These are phyloP conservation scores for Drosophila truncata DNA, from an alignment of 1,140 invertebrate species.

Conservation along the genomic window DNA sequence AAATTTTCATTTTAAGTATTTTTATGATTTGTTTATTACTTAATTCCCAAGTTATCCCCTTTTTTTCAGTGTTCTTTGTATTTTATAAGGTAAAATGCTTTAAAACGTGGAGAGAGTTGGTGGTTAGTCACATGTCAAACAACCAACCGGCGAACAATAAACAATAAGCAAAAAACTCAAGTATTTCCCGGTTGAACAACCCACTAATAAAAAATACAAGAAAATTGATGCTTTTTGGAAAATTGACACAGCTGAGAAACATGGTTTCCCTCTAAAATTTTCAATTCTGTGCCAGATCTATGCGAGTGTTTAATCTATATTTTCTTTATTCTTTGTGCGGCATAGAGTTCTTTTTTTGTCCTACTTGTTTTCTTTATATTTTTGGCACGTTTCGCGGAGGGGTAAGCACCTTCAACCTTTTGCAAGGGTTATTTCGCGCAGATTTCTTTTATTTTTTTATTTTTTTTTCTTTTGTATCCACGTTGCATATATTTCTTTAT, in stretches of 20 bases:
- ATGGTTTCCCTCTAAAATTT: constrained; percentile 20
- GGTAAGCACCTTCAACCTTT: constrained; percentile 42
- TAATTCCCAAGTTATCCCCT: neutral
- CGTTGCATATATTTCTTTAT: neutral
- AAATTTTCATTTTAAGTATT: neutral
- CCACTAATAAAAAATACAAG: neutral
- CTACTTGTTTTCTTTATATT: constrained; percentile 35
- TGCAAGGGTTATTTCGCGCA: constrained; percentile 19
- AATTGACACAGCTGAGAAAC: constrained; percentile 18
- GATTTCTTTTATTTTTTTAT: neutral
- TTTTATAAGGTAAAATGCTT: neutral
- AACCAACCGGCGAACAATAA: constrained; percentile 28
- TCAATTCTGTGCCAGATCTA: constrained; percentile 9
- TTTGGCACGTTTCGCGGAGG: constrained; percentile 39
- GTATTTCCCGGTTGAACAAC: constrained; percentile 42
- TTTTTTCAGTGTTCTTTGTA: neutral
- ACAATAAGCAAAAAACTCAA: constrained; percentile 1
- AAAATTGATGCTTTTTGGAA: constrained; percentile 12
- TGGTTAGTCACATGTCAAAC: constrained; percentile 18
- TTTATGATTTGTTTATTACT: neutral
- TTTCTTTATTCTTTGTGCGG: neutral
- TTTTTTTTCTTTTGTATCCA: neutral
- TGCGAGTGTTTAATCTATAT: too few species aligned
- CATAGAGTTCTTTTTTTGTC: constrained; percentile 29
- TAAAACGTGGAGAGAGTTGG: neutral